phyloP scores from a whole-genome alignment of 1,140 invertebrate genomes.

The Drosophila equinoxialis region DNA sequence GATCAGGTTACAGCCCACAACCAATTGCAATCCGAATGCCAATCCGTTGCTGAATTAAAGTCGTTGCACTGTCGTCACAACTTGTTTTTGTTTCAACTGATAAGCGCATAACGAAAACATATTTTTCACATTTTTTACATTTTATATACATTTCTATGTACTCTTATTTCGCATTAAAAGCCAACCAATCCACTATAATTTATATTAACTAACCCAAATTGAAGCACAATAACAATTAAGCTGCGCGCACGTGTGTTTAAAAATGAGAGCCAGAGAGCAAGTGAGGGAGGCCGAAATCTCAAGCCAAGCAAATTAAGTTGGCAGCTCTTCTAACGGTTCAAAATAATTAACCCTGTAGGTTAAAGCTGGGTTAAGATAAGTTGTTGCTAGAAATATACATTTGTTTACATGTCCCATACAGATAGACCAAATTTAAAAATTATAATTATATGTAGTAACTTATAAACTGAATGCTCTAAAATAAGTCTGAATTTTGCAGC shows the following conservation, averaged over 20 bases:
- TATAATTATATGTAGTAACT: no score
- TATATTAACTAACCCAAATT: constrained; percentile 52
- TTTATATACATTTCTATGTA: neutral
- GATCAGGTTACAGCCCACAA: constrained; percentile 56
- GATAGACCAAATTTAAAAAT: no score
- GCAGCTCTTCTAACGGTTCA: constrained; percentile 5
- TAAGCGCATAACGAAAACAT: constrained; percentile 61
- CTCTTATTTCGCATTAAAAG: neutral
- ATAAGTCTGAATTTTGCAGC: no score
- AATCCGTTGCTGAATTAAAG: constrained; percentile 33
- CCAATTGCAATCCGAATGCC: constrained; percentile 19
- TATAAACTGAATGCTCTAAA: no score
- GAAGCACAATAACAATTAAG: constrained; percentile 46
- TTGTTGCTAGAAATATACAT: no score
- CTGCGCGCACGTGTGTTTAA: constrained; percentile 53
- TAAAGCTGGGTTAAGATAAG: no score
- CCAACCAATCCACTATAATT: constrained; percentile 9
- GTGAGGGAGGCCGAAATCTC: neutral
- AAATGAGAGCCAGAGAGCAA: constrained; percentile 16
- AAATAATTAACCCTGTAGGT: neutral
- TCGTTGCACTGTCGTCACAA: constrained; percentile 61
- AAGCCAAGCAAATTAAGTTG: neutral
- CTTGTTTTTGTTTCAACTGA: constrained; percentile 57
- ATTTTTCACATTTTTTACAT: constrained; percentile 41
- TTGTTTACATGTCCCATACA: no score